Percentiles rank a stretch among this genome's conserved stretches.
Conservation (phyloP, 2,888 invertebrate genomes). For the Heliconius aoede region DNA sequence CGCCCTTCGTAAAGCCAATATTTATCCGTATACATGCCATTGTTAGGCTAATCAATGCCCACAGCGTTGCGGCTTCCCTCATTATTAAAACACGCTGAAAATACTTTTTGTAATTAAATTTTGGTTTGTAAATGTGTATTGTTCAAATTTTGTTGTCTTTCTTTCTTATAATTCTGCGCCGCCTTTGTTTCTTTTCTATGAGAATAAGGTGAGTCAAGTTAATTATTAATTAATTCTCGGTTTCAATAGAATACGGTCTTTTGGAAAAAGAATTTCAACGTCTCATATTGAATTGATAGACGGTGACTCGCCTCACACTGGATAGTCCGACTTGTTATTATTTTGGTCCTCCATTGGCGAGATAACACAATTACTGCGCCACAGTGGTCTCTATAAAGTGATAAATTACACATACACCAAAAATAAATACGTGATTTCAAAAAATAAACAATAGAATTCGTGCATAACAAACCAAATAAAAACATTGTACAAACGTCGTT, state of each 20-base stretch:
- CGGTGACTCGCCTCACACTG: too few relatives aligned
- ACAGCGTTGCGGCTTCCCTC: constrained; percentile 28
- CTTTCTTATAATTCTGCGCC: neutral
- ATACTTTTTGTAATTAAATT: constrained; percentile 32
- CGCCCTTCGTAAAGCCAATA: constrained; percentile 25
- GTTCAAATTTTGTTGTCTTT: constrained; percentile 12
- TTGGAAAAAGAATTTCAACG: too few relatives aligned
- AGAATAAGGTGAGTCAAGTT: neutral
- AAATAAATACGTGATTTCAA: neutral
- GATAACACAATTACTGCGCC: too few relatives aligned
- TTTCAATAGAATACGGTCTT: too few relatives aligned
- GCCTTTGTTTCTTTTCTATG: neutral
- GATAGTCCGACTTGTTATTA: too few relatives aligned
- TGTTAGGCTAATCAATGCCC: constrained; percentile 35
- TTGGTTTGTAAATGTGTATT: constrained; percentile 19
- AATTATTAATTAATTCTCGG: too few relatives aligned
- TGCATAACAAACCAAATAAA: neutral
- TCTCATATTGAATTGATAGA: too few relatives aligned
- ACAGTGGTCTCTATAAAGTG: too few relatives aligned
- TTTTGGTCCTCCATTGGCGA: too few relatives aligned
- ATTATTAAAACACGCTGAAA: constrained; percentile 27
- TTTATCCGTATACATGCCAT: constrained; percentile 16
- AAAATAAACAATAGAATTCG: neutral
- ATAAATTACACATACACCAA: too few relatives aligned
- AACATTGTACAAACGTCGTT: constrained; percentile 3